phyloP scores from a whole-genome alignment of 2,888 invertebrate species.

The Pyralis farinalis region DNA sequence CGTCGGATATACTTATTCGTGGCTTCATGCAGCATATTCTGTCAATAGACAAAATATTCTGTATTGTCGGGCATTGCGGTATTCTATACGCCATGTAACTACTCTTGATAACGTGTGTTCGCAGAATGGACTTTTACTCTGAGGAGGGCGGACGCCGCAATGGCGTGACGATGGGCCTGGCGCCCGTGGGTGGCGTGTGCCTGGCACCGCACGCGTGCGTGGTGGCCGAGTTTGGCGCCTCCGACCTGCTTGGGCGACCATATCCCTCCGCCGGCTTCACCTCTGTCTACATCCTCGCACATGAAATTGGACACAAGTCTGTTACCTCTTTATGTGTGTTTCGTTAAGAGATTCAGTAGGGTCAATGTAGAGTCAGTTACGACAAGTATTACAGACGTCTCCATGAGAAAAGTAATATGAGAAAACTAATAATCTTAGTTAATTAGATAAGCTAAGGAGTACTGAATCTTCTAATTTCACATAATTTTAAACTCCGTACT shows the following conservation, averaged over 20 bases:
- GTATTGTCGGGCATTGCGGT: no score
- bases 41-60: no score
- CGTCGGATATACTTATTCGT: no score
- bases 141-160: constrained; percentile 85
- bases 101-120: constrained; percentile 20
- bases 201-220: constrained; percentile 87
- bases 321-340: constrained; percentile 42
- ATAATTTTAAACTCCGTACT: no score
- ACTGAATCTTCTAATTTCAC: no score
- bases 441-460: no score
- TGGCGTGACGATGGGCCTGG: constrained; percentile 90
- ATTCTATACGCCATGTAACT: constrained; percentile 1
- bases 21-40: no score
- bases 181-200: constrained; percentile 90
- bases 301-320: constrained; percentile 93
- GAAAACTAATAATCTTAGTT: no score
- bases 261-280: constrained; percentile 93
- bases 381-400: no score
- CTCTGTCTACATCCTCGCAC: constrained; percentile 90
- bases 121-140: constrained; percentile 86
- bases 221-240: constrained; percentile 88
- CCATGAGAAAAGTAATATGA: no score
- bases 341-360: no score
- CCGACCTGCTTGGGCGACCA: constrained; percentile 86
- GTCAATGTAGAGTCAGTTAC: no score